phyloP scores from a whole-genome alignment of 2,888 invertebrate species.

The Lithophane leautieri region DNA sequence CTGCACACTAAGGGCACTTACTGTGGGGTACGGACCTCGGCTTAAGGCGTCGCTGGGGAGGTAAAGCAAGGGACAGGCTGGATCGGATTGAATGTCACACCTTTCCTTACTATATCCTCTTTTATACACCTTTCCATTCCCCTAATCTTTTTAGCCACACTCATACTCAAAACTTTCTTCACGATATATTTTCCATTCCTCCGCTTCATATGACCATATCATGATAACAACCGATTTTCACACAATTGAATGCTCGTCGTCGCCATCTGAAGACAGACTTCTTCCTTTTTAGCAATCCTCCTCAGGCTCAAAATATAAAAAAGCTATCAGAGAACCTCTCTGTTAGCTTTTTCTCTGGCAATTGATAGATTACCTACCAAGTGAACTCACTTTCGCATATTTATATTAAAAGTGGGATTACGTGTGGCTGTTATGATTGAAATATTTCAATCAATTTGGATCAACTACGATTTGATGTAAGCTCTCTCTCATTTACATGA shows the following conservation, averaged over 20 bases:
- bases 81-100: too few relatives aligned
- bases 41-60: too few relatives aligned
- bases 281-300: background rate
- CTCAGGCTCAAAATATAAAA: too few relatives aligned
- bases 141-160: too few relatives aligned
- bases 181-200: too few relatives aligned
- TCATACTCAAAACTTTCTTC: background rate
- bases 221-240: background rate
- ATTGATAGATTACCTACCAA: too few relatives aligned
- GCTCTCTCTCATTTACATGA: constrained; percentile 18
- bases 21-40: too few relatives aligned
- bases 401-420: background rate
- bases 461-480: constrained; percentile 21
- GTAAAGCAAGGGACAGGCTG: too few relatives aligned
- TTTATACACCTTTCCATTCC: background rate
- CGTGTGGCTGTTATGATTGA: background rate
- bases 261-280: background rate
- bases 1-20: too few relatives aligned
- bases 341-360: background rate
- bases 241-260: background rate
- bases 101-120: background rate
- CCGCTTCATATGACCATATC: background rate
- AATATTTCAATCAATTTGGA: constrained; percentile 47
- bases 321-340: background rate
- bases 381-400: background rate